Evolutionary conservation across 2,113 vertebrate species (phyloP), one percentile per base, ranked within the genome.

Genomic region (Otus sunia): DNA sequence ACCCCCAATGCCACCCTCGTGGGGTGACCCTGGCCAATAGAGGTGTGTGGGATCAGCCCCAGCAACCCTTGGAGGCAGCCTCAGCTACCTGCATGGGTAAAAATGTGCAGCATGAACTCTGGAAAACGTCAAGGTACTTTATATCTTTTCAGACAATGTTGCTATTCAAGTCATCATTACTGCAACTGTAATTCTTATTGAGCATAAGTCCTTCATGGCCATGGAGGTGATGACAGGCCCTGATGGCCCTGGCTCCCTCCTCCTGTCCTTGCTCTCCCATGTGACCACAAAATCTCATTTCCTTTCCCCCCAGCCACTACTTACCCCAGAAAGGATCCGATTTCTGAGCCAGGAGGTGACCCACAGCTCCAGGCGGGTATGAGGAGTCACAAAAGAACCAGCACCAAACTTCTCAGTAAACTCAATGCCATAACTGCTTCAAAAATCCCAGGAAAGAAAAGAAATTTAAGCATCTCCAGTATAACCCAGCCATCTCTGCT

Each of bases 1-100:
- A 29, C 19, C 2, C 10, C 30, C 11, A 1, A 0, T 52, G 39
- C 11, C 63, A 11, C 53, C 26, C 19, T 12, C 2, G 0, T 12
- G 77, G 22, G 55, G 55, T 52, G 41, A 20, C 64, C 49, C 34
- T 50, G 69, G 60, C 30, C 67, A 50, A 7, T 0, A 5, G 15
- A 55, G 9, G 47, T 81, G 22, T 36, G 37, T 32, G 41, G 77
- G 22, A 32, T 14, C 50, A 53, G 45, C 50, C 90, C 58, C 69
- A 56, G 71, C 50, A 56, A 1, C 15, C 37, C 59, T 43, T 9
- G 16, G 16, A 56, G 72, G 27, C 66, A 71, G 41, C 15, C 32
- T 37, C 78, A 45, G 22, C 27, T 73, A 32, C 56, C 68, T 26
- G n/a, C 45, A 16, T 8, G 41, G 55, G 62, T 71, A 1, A 37